These are phyloP conservation scores for Ladona fulva DNA, from an alignment of 1,140 invertebrate species.

Conservation along the genomic window DNA sequence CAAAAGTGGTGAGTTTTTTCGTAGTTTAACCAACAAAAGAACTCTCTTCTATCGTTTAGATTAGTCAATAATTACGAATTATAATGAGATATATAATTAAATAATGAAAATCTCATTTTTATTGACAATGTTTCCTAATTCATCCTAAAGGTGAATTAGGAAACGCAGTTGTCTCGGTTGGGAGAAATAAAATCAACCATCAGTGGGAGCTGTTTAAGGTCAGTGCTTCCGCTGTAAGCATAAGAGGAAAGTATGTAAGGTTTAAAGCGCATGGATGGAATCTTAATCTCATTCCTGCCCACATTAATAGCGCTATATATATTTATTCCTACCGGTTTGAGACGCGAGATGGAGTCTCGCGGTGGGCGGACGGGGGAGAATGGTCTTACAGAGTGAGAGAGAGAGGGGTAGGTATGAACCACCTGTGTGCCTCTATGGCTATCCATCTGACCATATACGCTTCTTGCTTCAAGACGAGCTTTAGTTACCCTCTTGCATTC, in stretches of 20 bases:
- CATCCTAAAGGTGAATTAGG: too few species aligned
- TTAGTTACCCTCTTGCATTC: not conserved
- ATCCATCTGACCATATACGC: not conserved
- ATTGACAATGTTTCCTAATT: too few species aligned
- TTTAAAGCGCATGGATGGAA: not conserved
- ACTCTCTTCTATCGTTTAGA: too few species aligned
- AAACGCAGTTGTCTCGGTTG: too few species aligned
- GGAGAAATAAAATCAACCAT: too few species aligned
- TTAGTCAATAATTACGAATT: too few species aligned
- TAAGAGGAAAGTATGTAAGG: slow-evolving; percentile 9
- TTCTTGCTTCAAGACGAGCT: not conserved
- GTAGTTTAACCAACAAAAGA: too few species aligned
- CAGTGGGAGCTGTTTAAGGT: too few species aligned
- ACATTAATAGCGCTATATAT: slow-evolving; percentile 7
- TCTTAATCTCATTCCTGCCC: not conserved
- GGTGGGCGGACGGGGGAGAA: not conserved
- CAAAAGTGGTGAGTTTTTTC: too few species aligned
- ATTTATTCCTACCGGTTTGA: slow-evolving; percentile 6
- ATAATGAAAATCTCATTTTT: too few species aligned
- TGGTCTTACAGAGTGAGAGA: not conserved
- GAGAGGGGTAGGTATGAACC: not conserved
- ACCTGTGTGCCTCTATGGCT: not conserved
- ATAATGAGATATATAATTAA: too few species aligned
- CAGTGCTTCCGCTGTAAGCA: not conserved
- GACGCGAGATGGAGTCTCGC: not conserved